Evolutionary conservation across 2,888 invertebrate species (phyloP).

Genomic region (Molorchus minor): DNA sequence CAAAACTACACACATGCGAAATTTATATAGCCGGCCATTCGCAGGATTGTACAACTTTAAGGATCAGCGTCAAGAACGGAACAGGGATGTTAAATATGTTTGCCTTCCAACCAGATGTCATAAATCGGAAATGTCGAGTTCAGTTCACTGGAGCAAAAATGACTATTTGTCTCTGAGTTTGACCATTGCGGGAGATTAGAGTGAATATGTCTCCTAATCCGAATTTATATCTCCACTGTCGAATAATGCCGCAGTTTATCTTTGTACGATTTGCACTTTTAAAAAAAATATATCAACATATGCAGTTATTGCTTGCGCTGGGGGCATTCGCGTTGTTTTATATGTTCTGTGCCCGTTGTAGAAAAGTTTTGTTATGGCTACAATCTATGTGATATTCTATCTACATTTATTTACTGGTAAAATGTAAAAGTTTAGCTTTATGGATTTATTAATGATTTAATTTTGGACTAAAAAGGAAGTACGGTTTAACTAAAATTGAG

Average conservation of each 20-base stretch:
- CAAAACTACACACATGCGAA: conserved; percentile 16
- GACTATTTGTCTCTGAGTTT: conserved; percentile 58
- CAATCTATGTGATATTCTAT: too few species aligned
- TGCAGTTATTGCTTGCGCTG: conserved; percentile 7
- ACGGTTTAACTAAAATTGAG: too few species aligned
- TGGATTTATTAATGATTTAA: too few species aligned
- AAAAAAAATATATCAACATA: conserved; percentile 24
- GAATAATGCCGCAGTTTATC: conserved; percentile 39
- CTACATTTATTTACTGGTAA: too few species aligned
- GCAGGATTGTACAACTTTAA: conserved; percentile 52
- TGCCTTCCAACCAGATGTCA: conserved; percentile 58
- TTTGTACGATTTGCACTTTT: conserved; percentile 44
- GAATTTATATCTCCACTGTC: conserved; percentile 51
- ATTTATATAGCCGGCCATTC: conserved; percentile 32
- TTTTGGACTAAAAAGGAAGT: too few species aligned
- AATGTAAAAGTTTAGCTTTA: too few species aligned
- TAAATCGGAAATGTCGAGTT: conserved; percentile 57
- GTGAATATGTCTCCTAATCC: conserved; percentile 55
- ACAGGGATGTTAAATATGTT: conserved; percentile 55
- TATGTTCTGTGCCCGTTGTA: not conserved
- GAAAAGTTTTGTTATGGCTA: not conserved
- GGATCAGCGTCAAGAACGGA: conserved; percentile 53
- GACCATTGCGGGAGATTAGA: conserved; percentile 58
- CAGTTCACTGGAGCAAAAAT: conserved; percentile 56
- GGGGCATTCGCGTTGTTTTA: not conserved